Evolutionary conservation across 2,113 vertebrate genomes (phyloP).

Genomic region (Aphelocoma coerulescens): DNA sequence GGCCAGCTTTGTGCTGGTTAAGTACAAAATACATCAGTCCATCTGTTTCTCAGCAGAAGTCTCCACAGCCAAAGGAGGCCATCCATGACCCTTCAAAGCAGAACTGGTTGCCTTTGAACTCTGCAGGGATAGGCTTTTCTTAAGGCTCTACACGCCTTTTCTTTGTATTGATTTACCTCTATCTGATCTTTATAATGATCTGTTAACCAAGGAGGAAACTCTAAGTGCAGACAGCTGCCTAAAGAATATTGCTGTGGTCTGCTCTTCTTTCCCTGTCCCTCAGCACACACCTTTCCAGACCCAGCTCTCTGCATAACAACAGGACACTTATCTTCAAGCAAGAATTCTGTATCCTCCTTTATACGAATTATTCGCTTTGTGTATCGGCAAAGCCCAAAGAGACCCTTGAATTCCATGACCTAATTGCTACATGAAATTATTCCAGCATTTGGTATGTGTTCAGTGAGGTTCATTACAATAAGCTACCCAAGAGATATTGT

Average conservation of each 20-base stretch:
- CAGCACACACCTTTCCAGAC: neutral
- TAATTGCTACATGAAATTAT: slow-evolving; percentile 27
- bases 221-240: neutral
- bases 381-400: neutral
- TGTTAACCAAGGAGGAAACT: neutral
- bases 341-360: neutral
- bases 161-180: neutral
- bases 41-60: neutral
- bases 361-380: neutral
- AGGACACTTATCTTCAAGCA: neutral
- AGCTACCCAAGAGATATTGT: neutral
- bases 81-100: neutral
- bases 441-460: neutral
- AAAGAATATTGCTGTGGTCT: neutral
- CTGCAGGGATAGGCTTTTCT: neutral
- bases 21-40: neutral
- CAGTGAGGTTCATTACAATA: slow-evolving; percentile 25
- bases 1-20: neutral
- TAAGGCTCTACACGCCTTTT: neutral
- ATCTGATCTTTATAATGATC: neutral
- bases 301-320: neutral
- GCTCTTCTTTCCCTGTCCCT: neutral
- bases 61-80: neutral
- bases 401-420: neutral
- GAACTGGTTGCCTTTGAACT: neutral